Evolutionary conservation across 2,797 vertebrate genomes (phyloP).

Genomic region (Microhierax caerulescens): DNA sequence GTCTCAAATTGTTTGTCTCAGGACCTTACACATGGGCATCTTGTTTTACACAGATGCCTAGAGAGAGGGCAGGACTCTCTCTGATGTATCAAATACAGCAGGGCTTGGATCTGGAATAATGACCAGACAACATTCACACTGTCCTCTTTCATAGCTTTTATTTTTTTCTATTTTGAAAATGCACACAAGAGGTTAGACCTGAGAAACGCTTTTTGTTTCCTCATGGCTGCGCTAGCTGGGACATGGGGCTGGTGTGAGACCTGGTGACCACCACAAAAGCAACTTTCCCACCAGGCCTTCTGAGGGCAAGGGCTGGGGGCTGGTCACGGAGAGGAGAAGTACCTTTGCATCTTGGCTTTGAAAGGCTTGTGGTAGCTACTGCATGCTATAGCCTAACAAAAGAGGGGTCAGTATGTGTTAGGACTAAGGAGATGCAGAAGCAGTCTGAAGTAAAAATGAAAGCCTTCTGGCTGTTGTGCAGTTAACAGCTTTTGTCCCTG

Average conservation of each 20-base stretch:
- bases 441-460: neutral
- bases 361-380: neutral
- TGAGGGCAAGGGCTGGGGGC: neutral
- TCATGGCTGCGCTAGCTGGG: neutral
- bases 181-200: fast-evolving
- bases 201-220: neutral
- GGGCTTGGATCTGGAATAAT: neutral
- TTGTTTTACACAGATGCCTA: neutral
- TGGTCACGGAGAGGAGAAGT: neutral
- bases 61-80: neutral
- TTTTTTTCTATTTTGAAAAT: neutral
- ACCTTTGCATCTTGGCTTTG: neutral
- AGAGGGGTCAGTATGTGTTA: neutral
- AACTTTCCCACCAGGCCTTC: neutral
- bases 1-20: neutral
- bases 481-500: neutral
- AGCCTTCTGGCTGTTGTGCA: neutral
- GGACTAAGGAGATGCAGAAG: neutral
- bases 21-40: neutral
- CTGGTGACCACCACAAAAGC: neutral
- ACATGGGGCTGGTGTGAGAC: neutral
- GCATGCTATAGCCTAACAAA: neutral
- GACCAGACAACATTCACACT: neutral
- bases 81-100: neutral
- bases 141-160: neutral